Base-by-base conservation (phyloP, 2,797 vertebrate species). In the Caiman crocodilus region DNA sequence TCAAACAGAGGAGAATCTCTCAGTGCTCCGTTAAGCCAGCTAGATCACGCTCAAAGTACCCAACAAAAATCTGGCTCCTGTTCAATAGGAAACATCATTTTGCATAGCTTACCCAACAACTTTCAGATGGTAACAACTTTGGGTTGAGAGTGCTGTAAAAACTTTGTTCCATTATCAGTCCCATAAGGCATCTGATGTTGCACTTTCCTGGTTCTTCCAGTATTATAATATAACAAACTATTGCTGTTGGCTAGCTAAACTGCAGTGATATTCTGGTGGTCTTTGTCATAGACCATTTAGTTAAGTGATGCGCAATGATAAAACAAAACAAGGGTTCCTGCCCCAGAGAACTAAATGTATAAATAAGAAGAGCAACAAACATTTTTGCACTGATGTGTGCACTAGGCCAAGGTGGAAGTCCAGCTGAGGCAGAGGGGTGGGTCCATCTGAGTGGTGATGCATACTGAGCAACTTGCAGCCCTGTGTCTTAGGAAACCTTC, bases 251-350 rank as follows among this genome's bases (percentile, higher is more conserved):
- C 87, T 89, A 91, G 23, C 32, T 42, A 13, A 35, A 25, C 79
- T 88, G 57, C 64, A 92, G 74, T 77, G 65, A 79, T 77, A 60
- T 76, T 57, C 94, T 78, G 89, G 76, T 85, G 69, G 50, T 90
- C 81, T 85, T 13, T 2, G 42, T 50, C 42, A 42, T 42, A 42
- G 57, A 69, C 26, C 56, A 73, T 91, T 90, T 91, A 71, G 59
- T 78, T 90, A 89, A 94, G 69, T 58, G 18, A 14, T n/a, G 59
- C 84, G n/a, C 71, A 85, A 63, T 86, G 65, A 6, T 1, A 79
- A 28, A 90, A 50, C 9, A 80, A 58, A 88, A 84, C 64, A 0
- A 61, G 55, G 75, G 8, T 74, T 64, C 58, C 58, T 88, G 30
- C 14, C 73, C 50, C 59, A 85, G 42, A 81, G 32, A 92, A 83